phyloP scores from a whole-genome alignment of 2,888 invertebrate genomes.

The Pseudeuparius sepicola region DNA sequence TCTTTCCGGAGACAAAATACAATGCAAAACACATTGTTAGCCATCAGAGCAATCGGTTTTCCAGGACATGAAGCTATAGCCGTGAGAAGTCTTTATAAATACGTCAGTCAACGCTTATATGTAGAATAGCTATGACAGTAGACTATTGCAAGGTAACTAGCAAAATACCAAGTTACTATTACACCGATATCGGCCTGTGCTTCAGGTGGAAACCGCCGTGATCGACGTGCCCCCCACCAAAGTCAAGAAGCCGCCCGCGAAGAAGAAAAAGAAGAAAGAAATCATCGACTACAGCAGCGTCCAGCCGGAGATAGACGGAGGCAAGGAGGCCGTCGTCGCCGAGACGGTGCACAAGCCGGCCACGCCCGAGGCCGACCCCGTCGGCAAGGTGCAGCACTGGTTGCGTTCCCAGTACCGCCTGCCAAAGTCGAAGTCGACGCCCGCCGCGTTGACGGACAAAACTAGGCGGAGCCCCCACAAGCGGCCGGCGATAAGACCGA shows the following conservation, averaged over 20 bases:
- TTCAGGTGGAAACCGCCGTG: no score
- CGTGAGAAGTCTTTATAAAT: no score
- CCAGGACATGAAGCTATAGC: no score
- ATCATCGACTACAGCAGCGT: constrained; percentile 69
- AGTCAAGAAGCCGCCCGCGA: constrained; percentile 37
- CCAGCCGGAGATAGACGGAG: constrained; percentile 47
- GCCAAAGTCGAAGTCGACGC: constrained; percentile 78
- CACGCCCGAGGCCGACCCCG: constrained; percentile 42
- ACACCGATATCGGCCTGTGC: no score
- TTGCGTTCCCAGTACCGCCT: constrained; percentile 61
- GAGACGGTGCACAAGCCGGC: constrained; percentile 35
- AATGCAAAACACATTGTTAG: no score
- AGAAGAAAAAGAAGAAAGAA: constrained; percentile 57
- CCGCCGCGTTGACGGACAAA: constrained; percentile 57
- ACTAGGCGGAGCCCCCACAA: constrained; percentile 45
- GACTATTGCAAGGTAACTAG: no score
- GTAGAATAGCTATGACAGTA: no score
- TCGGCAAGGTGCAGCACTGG: constrained; percentile 82
- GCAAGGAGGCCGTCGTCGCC: constrained; percentile 37
- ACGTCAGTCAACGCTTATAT: no score
- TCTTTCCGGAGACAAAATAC: no score
- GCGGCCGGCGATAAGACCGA: constrained; percentile 39
- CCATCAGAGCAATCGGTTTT: no score
- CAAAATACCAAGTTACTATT: no score
- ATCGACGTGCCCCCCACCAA: constrained; percentile 27